Conservation (phyloP, 30 jellyfish, hydroid and myxozoan genomes). For the Cassiopea andromeda region DNA sequence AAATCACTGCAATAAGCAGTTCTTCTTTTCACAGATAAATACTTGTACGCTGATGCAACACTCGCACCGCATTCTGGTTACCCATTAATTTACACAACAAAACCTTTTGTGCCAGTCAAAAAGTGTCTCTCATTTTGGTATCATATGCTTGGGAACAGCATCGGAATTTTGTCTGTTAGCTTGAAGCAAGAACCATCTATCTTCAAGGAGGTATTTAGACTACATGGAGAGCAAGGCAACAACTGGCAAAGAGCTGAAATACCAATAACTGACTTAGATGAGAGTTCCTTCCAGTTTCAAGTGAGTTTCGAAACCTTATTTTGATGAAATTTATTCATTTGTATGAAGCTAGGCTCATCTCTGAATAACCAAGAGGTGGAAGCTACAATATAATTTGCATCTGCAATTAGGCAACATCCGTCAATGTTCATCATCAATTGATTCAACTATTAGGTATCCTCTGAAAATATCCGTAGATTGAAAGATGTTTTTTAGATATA, state of each 20-base stretch:
- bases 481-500: no score
- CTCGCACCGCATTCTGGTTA: constrained; percentile 22
- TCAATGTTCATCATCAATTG: no score
- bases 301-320: constrained; percentile 8
- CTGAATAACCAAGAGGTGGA: no score
- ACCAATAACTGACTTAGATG: constrained; percentile 40
- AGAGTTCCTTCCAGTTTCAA: constrained; percentile 22
- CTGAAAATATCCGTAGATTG: no score
- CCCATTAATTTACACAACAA: constrained; percentile 43
- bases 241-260: constrained; percentile 51
- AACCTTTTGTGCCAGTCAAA: constrained; percentile 23
- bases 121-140: constrained; percentile 81
- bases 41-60: constrained; percentile 60
- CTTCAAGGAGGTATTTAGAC: constrained; percentile 54
- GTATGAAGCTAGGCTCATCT: not conserved
- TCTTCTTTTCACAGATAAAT: constrained; percentile 23
- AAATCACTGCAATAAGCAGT: not conserved
- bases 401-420: no score
- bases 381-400: no score
- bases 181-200: constrained; percentile 11
- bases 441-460: no score
- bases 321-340: not conserved
- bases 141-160: constrained; percentile 83
- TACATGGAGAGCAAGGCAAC: constrained; percentile 65
- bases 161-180: constrained; percentile 66